Evolutionary conservation across 2,888 invertebrate genomes (phyloP), one percentile per base, ranked within the genome.

Genomic region (Ariolimax columbianus): DNA sequence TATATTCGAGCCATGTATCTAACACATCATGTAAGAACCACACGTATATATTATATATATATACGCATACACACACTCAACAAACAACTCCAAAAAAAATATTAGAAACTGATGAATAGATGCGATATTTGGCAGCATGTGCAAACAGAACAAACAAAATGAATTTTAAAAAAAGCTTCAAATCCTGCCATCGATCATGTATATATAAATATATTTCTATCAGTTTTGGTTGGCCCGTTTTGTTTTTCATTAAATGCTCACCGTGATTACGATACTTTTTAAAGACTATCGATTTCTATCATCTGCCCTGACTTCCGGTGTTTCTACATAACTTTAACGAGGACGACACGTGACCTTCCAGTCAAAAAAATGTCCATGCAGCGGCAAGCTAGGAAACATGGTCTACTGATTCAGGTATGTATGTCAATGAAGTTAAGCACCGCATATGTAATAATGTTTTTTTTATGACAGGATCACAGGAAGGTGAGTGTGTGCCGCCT

Each of bases 241-340:
- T 68, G 36, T 68, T n/a, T n/a, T 68, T 68, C 68, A 14, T 14
- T 19, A 68, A 68, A 36, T 23, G 19, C 36, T 68, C 38, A 59
- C 59, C 23, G 59, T 26, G 59, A 59, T 59, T 59, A 66, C 26
- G 26, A 30, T 66, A 19, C 14, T 36, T 36, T 36, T 36, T 38
- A 68, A n/a, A n/a, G 26, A 6, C 38, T 4, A 72, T 17, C 23
- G 17, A 26, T 73, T 73, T 73, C 73, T 43, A 0, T 73, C 17
- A 43, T 73, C 73, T 73, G 26, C n/a, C 43, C n/a, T 17, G 1
- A n/a, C 43, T 73, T 43, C 43, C 73, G 43, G 73, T n/a, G 73
- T 23, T 23, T 40, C 43, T 55, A n/a, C n/a, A 9, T 30, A 47
- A 43, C 2, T 9, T 43, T 43, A 6, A 30, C 9, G 4, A 73